phyloP scores from a whole-genome alignment of 2,888 invertebrate genomes.

The Macrosiphum euphorbiae region DNA sequence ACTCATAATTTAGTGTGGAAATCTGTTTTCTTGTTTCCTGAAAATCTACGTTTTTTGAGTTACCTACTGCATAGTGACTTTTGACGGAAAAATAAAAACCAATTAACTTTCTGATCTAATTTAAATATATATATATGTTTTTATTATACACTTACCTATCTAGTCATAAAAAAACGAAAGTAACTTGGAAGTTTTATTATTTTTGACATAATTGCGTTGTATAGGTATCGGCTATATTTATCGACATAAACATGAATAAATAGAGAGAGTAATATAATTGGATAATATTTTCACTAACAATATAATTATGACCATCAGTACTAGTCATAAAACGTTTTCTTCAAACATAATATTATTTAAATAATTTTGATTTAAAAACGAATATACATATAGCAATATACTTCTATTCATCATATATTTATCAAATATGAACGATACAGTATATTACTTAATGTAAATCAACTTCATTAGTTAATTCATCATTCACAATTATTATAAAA shows the following conservation, averaged over 20 bases:
- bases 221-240: neutral
- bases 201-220: neutral
- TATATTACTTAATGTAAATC: neutral
- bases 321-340: neutral
- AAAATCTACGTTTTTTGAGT: too few relatives aligned
- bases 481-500: neutral
- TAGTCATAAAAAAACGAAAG: neutral
- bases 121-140: neutral
- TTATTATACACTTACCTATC: neutral
- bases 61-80: too few relatives aligned
- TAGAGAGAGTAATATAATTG: slow-evolving; percentile 3
- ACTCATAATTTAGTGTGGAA: too few relatives aligned
- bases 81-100: neutral
- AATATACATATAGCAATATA: neutral
- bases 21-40: too few relatives aligned
- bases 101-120: neutral
- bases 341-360: neutral
- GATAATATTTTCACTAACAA: slow-evolving; percentile 7
- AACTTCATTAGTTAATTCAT: neutral
- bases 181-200: neutral
- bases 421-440: neutral
- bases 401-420: neutral
- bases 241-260: neutral
- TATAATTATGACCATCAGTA: neutral
- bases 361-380: neutral